Evolutionary conservation across 1,140 invertebrate genomes (phyloP), one percentile per base, ranked within the genome.

Genomic region (Cydia strobilella): DNA sequence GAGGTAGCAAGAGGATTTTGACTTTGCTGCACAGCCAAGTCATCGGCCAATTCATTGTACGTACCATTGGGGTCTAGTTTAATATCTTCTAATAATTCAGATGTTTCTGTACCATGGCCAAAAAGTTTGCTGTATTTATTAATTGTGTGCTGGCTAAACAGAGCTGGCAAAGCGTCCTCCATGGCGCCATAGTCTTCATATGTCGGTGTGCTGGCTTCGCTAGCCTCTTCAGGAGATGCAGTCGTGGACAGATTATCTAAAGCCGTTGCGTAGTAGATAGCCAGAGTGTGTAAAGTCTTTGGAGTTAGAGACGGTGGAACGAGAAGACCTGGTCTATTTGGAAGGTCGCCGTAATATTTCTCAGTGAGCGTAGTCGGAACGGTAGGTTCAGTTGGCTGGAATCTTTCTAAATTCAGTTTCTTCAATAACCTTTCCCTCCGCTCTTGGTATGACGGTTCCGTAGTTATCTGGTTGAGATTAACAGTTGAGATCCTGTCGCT

Each of bases 261-360:
- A 71, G 94, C 95, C 15, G 95, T 95, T 6, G 96, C 96, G 85
- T 97, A 97, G 80, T 97, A 97, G 76, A 96, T 93, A 25, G 96
- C 96, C 51, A 97, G 84, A 1, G 96, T 96, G 82, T 97, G 96
- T 2, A 97, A 87, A 1, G 96, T 96, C 81, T 96, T 96, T 1
- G 96, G 95, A 0, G 96, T 95, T 0, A 96, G 94, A 1, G 96
- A 96, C 18, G 94, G 94, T 13, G 95, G 95, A 27, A 96, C 94
- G 20, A 95, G 91, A 25, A 96, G 88, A 31, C 95, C 95, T 63
- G 93, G 92, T 77, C 95, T 90, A 31, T 91, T 93, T 3, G 84
- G 80, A 75, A 87, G 81, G 74, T 88, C 78, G 5, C 89, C 88
- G 65, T 89, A 88, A 73, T 87, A 86, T 81, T 91, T 93, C 42